Evolutionary conservation across 1,140 invertebrate genomes (phyloP).

Genomic region (Condylostylus longicornis): DNA sequence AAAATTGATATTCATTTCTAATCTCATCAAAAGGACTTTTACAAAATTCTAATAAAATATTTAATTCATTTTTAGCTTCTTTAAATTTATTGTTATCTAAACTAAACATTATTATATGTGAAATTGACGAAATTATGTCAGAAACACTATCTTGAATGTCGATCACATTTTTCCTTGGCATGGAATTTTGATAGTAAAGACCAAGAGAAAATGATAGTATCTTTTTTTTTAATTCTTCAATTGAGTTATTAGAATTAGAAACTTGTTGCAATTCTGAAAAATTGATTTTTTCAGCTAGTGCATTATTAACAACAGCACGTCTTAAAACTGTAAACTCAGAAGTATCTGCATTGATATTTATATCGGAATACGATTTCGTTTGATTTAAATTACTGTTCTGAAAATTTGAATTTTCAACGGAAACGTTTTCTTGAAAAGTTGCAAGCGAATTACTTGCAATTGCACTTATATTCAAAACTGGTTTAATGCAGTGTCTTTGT

Average conservation of each 20-base stretch:
- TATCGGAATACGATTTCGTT: not conserved
- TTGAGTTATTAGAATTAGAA: not conserved
- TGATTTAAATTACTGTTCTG: not conserved
- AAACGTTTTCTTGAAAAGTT: no score
- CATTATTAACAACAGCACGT: not conserved
- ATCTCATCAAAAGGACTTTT: conserved; percentile 1
- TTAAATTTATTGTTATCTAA: not conserved
- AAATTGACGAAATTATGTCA: not conserved
- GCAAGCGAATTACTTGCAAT: no score
- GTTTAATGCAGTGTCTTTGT: no score
- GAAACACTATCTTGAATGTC: not conserved
- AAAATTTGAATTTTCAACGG: no score
- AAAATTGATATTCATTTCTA: not conserved
- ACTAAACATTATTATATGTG: not conserved
- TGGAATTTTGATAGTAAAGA: not conserved
- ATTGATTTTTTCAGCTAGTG: no score
- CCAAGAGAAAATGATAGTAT: not conserved
- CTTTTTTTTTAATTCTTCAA: not conserved
- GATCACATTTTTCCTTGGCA: not conserved
- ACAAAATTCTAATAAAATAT: not conserved
- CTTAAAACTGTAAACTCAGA: not conserved
- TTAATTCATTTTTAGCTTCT: not conserved
- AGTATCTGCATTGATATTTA: not conserved
- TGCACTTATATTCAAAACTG: not conserved
- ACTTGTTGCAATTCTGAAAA: no score